These are phyloP conservation scores for Turdus rufiventris DNA, from an alignment of 2,113 vertebrate genomes.

Conservation along the genomic window DNA sequence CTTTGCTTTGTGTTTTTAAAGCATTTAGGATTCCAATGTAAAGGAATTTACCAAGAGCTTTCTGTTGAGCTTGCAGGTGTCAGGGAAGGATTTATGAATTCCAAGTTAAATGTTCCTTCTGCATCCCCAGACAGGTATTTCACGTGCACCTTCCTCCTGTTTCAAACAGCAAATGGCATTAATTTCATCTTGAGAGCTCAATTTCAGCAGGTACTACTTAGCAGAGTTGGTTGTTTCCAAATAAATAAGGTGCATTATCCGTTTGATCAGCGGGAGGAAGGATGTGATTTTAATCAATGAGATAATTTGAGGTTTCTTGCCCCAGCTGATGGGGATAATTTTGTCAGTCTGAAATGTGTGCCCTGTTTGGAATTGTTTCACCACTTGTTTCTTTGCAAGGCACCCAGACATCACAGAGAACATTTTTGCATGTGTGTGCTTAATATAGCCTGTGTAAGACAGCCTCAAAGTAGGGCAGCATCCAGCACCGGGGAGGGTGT, in stretches of 20 bases:
- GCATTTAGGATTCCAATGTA: neutral
- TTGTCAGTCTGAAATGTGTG: neutral
- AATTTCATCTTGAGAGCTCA: neutral
- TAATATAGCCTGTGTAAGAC: neutral
- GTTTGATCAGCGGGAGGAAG: neutral
- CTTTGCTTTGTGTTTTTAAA: neutral
- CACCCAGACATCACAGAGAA: neutral
- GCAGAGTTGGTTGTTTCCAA: neutral
- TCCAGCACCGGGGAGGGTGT: neutral
- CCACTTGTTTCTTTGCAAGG: neutral
- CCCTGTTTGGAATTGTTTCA: neutral
- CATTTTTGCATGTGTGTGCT: neutral
- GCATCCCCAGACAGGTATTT: neutral
- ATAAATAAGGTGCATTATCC: neutral
- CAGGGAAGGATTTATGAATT: neutral
- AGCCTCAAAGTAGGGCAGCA: conserved; percentile 12
- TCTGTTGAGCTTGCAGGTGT: neutral
- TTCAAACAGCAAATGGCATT: neutral
- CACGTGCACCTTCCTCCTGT: neutral
- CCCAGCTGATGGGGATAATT: neutral
- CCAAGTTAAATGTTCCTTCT: neutral
- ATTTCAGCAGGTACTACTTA: neutral
- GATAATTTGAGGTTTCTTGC: neutral
- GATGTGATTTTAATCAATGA: neutral
- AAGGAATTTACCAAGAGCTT: neutral